A percentile compares a stretch with the other conserved stretches of the same genome.
Conservation (phyloP, 2,888 invertebrate species). For the Microctonus aethiopoides region DNA sequence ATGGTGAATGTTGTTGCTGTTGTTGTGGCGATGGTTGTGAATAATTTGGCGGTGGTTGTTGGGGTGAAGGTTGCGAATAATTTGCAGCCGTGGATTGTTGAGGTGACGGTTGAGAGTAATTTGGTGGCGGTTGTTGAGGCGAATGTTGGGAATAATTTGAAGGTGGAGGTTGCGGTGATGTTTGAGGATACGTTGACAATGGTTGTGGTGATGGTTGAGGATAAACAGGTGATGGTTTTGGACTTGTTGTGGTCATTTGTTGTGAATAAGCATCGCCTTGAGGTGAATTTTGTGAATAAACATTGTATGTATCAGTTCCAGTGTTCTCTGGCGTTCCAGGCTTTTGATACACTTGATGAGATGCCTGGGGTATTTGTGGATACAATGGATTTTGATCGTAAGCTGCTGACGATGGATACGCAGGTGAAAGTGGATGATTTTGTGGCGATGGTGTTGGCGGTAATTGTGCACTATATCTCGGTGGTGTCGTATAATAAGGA, state of each 20-base stretch:
- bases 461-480: constrained; percentile 80
- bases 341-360: constrained; percentile 57
- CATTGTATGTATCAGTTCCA: constrained; percentile 42
- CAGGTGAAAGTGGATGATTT: constrained; percentile 70
- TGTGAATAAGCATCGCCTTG: constrained; percentile 58
- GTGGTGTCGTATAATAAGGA: constrained; percentile 64
- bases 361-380: constrained; percentile 53
- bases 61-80: constrained; percentile 63
- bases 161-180: constrained; percentile 55
- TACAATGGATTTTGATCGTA: constrained; percentile 61
- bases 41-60: constrained; percentile 62
- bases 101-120: constrained; percentile 62
- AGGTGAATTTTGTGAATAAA: constrained; percentile 44
- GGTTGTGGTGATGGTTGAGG: constrained; percentile 53
- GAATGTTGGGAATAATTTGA: constrained; percentile 66
- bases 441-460: constrained; percentile 74
- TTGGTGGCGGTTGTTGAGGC: constrained; percentile 58
- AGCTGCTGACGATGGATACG: constrained; percentile 70
- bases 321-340: constrained; percentile 52
- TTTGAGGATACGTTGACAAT: constrained; percentile 49
- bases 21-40: constrained; percentile 51
- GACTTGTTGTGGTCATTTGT: constrained; percentile 47
- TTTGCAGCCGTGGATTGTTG: constrained; percentile 65
- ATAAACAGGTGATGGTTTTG: constrained; percentile 50
- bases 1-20: constrained; percentile 44